phyloP scores from a whole-genome alignment of 2,113 vertebrate species.

The Oryzias celebensis region DNA sequence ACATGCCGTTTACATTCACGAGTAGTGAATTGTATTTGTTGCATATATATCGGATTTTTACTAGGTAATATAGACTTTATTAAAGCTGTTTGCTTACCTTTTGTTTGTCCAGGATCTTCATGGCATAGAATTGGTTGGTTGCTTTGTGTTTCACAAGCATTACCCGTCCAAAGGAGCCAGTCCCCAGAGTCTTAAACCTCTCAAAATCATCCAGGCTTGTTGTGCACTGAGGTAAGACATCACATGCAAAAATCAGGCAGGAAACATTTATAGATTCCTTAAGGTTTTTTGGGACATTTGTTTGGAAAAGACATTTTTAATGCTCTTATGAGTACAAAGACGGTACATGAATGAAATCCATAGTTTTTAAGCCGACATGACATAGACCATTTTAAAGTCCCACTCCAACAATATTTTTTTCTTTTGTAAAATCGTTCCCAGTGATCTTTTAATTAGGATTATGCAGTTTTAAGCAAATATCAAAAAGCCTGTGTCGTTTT shows the following conservation, averaged over 20 bases:
- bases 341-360: too few species aligned
- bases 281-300: background rate
- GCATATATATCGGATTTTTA: background rate
- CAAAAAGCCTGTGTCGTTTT: too few species aligned
- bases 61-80: background rate
- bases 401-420: too few species aligned
- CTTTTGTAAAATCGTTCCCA: too few species aligned
- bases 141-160: slow-evolving; percentile 98
- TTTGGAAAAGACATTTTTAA: background rate
- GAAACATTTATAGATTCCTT: background rate
- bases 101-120: slow-evolving; percentile 99
- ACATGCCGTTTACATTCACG: background rate
- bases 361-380: too few species aligned
- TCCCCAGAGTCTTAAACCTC: slow-evolving; percentile 95
- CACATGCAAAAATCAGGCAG: slow-evolving; percentile 5
- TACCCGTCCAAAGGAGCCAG: slow-evolving; percentile 96
- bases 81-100: slow-evolving; percentile 81
- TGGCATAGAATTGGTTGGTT: slow-evolving; percentile 96
- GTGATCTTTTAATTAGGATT: too few species aligned
- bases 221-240: slow-evolving; percentile 83
- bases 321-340: too few species aligned
- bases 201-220: slow-evolving; percentile 96
- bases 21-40: background rate
- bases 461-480: too few species aligned
- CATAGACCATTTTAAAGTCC: too few species aligned